Percentiles rank a stretch among this genome's conserved stretches.
phyloP scores from a whole-genome alignment of 2,797 vertebrate species.

The Echiichthys vipera region DNA sequence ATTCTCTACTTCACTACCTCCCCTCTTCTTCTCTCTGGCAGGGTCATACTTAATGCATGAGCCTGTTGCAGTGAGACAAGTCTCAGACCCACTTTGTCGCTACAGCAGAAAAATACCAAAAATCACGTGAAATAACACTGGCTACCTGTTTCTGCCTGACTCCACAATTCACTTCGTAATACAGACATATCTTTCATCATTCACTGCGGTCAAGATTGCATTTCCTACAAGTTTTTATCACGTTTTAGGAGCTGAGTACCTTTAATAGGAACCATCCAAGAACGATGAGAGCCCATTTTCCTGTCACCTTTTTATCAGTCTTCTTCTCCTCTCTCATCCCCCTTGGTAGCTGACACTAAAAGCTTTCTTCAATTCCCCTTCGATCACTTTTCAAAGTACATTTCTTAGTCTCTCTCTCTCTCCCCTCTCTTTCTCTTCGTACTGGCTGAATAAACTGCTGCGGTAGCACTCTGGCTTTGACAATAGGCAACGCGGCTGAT shows the following conservation, averaged over 20 bases:
- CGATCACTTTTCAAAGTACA: slow-evolving; percentile 57
- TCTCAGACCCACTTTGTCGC: slow-evolving; percentile 67
- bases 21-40: slow-evolving; percentile 67
- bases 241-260: slow-evolving; percentile 38
- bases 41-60: slow-evolving; percentile 80
- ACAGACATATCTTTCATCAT: slow-evolving; percentile 34
- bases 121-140: slow-evolving; percentile 67
- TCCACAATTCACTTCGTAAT: slow-evolving; percentile 21
- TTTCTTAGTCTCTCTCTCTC: slow-evolving; percentile 28
- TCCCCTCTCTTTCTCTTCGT: slow-evolving; percentile 19
- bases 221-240: slow-evolving; percentile 25
- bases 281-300: slow-evolving; percentile 66
- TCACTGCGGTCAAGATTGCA: slow-evolving; percentile 25
- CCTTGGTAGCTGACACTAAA: slow-evolving; percentile 65
- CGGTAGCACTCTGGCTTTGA: slow-evolving; percentile 56
- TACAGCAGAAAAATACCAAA: slow-evolving; percentile 67
- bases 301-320: slow-evolving; percentile 68
- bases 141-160: slow-evolving; percentile 44
- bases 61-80: slow-evolving; percentile 81
- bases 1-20: slow-evolving; percentile 38
- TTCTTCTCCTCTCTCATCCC: slow-evolving; percentile 36
- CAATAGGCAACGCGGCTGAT: slow-evolving; percentile 52
- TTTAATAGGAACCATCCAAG: slow-evolving; percentile 57
- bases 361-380: slow-evolving; percentile 69
- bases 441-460: slow-evolving; percentile 67